Evolutionary conservation across 2,888 invertebrate species (phyloP).

Genomic region (Drosophila phalerata): DNA sequence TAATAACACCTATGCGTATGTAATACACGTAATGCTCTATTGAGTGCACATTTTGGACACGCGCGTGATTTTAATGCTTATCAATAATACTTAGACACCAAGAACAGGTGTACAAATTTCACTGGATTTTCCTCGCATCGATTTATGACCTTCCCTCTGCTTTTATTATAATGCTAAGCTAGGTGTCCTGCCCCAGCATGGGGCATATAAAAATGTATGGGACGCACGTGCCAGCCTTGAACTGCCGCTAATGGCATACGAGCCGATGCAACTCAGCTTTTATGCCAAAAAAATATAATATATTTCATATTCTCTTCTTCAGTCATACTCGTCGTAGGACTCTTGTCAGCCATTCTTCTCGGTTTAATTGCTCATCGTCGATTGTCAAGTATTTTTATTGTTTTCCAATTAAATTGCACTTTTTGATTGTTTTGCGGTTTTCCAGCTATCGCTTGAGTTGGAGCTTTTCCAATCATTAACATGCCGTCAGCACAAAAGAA

Average conservation of each 20-base stretch:
- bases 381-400: conserved; percentile 25
- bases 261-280: conserved; percentile 17
- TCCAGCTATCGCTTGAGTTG: conserved; percentile 11
- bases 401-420: conserved; percentile 38
- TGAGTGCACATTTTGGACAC: conserved; percentile 69
- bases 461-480: conserved; percentile 57
- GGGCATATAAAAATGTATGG: conserved; percentile 69
- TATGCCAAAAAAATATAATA: not conserved
- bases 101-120: conserved; percentile 72
- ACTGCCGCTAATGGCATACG: conserved; percentile 11
- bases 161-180: conserved; percentile 38
- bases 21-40: conserved; percentile 60
- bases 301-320: not conserved
- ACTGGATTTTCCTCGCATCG: conserved; percentile 56
- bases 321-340: not conserved
- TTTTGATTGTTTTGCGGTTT: conserved; percentile 60
- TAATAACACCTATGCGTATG: conserved; percentile 50
- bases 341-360: conserved; percentile 18
- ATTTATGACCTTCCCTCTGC: conserved; percentile 54
- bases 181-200: conserved; percentile 2
- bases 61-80: conserved; percentile 73
- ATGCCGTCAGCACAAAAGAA: conserved; percentile 60
- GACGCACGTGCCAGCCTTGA: conserved; percentile 60
- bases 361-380: conserved; percentile 51
- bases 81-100: conserved; percentile 70